Conservation (phyloP, 2,113 vertebrate species). For the Pelodiscus sinensis region DNA sequence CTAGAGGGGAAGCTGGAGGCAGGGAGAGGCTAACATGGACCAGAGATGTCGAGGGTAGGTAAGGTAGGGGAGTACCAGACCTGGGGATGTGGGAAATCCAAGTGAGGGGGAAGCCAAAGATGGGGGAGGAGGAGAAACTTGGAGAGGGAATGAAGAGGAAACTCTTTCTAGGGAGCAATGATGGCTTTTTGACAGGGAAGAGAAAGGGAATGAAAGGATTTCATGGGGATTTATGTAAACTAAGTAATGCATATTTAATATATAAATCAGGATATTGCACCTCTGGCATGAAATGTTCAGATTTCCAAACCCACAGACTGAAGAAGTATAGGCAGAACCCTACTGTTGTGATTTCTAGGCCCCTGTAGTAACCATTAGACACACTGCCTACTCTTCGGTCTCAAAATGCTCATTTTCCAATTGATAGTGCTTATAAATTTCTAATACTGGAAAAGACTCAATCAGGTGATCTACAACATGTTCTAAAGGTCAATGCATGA, state of each 20-base stretch:
- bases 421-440: neutral
- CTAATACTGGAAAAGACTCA: neutral
- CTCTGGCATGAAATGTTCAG: neutral
- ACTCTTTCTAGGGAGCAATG: no score
- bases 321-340: neutral
- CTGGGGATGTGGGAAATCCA: neutral
- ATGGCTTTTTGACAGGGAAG: neutral
- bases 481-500: neutral
- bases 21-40: neutral
- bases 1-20: neutral
- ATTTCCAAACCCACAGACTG: neutral
- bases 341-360: neutral
- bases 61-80: neutral
- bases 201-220: neutral
- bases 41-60: neutral
- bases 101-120: no score
- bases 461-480: neutral
- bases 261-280: neutral
- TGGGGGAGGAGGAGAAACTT: neutral
- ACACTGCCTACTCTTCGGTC: neutral
- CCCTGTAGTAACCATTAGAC: fast-evolving
- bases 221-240: neutral
- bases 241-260: neutral
- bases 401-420: neutral
- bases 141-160: no score